phyloP scores from a whole-genome alignment of 2,113 vertebrate genomes.

The Oryzias javanicus region DNA sequence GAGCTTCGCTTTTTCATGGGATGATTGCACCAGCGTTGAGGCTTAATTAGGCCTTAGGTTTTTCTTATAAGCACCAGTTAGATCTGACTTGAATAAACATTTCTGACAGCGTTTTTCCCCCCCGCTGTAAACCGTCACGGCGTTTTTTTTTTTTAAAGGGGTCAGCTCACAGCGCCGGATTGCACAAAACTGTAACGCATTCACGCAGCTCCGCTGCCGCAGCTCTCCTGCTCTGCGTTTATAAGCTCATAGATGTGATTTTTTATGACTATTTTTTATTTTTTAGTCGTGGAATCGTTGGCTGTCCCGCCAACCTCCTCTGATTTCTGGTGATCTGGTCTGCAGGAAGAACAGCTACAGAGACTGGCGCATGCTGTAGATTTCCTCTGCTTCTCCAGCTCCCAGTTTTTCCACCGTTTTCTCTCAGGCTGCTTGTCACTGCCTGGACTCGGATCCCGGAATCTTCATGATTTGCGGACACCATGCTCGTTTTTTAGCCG shows the following conservation, averaged over 20 bases:
- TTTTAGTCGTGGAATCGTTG: constrained; percentile 26
- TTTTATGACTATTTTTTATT: constrained; percentile 37
- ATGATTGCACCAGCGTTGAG: constrained; percentile 57
- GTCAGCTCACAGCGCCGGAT: constrained; percentile 21
- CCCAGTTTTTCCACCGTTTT: constrained; percentile 72
- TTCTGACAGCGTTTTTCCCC: constrained; percentile 16
- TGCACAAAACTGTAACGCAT: constrained; percentile 34
- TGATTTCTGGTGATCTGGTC: constrained; percentile 36
- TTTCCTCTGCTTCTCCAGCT: constrained; percentile 78
- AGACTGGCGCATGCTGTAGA: constrained; percentile 91
- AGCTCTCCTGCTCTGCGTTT: constrained; percentile 3
- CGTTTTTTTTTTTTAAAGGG: constrained; percentile 22
- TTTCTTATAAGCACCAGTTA: neutral
- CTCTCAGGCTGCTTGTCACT: constrained; percentile 81
- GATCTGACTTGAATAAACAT: neutral
- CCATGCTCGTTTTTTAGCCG: constrained; percentile 96
- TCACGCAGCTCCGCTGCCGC: constrained; percentile 21
- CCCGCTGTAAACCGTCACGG: constrained; percentile 19
- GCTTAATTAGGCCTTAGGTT: constrained; percentile 43
- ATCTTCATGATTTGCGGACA: constrained; percentile 98
- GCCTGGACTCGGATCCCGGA: constrained; percentile 88
- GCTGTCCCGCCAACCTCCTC: constrained; percentile 49
- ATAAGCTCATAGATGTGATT: constrained; percentile 3
- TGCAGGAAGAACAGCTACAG: constrained; percentile 51
- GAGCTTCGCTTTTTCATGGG: constrained; percentile 66